Percentiles rank a stretch among this genome's conserved stretches.
Conservation (phyloP, 2,797 vertebrate genomes). For the Oryzias dopingdopingensis region DNA sequence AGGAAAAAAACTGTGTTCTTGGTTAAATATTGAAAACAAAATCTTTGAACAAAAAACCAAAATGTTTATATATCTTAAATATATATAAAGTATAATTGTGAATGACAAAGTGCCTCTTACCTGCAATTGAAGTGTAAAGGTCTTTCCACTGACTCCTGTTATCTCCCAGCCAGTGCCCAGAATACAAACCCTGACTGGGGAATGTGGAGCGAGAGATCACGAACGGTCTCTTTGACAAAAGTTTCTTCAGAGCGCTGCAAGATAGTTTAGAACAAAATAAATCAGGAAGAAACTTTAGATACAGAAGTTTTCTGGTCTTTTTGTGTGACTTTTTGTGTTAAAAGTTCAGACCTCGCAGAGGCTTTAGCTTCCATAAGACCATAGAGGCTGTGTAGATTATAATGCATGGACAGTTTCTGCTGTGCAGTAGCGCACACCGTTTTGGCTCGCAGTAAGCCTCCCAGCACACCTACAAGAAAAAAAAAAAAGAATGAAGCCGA, state of each 20-base stretch:
- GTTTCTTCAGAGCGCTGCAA: slow-evolving; percentile 79
- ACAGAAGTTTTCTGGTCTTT: neutral
- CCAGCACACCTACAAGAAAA: slow-evolving; percentile 74
- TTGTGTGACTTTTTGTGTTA: neutral
- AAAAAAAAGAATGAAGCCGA: neutral
- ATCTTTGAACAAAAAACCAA: too few species aligned
- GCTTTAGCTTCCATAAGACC: slow-evolving; percentile 89
- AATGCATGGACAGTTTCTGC: slow-evolving; percentile 82
- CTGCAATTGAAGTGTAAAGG: slow-evolving; percentile 84
- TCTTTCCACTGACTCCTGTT: slow-evolving; percentile 89
- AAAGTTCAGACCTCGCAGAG: slow-evolving; percentile 75
- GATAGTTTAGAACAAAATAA: neutral
- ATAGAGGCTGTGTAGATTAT: slow-evolving; percentile 88
- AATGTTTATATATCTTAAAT: too few species aligned
- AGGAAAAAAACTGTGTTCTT: too few species aligned
- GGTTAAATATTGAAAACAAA: too few species aligned
- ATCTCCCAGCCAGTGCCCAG: slow-evolving; percentile 90
- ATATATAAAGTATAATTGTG: too few species aligned
- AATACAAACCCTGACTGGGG: slow-evolving; percentile 86
- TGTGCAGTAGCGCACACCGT: slow-evolving; percentile 82
- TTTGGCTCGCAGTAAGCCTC: slow-evolving; percentile 77
- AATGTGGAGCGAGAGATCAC: slow-evolving; percentile 90
- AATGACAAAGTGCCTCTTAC: slow-evolving; percentile 51
- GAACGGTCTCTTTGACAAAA: slow-evolving; percentile 81
- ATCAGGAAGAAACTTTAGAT: neutral